Evolutionary conservation across 2,797 vertebrate genomes (phyloP), one percentile per base, ranked within the genome.

Genomic region (Typhlichthys eigenmanni): DNA sequence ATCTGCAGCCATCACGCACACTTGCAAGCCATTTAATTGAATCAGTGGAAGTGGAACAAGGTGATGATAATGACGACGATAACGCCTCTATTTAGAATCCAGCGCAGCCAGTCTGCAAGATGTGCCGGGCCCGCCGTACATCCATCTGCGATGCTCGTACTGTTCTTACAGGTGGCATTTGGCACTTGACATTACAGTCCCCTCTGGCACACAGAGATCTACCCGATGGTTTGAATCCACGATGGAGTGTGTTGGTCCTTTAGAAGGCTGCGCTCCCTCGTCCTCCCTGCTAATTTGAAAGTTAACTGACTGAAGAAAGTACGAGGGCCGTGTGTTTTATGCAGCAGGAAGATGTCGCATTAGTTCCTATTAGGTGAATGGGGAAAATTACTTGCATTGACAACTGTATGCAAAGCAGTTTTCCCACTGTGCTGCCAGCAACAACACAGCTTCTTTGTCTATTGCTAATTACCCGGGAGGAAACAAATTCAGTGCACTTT

Each of bases 101-200:
- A 55, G 56, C 58, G 62, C 63, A n/a, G n/a, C n/a, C n/a, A n/a
- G 66, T 66, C 64, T 65, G 73, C 51, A 72, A n/a, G 64, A 47
- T 46, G 56, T 45, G 50, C 55, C 51, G 13, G 62, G 16, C 55
- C 58, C 58, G 61, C 64, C 66, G 63, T 61, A 66, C 64, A 81
- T 73, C 73, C 74, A 69, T 76, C 75, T 58, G 67, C 50, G 55
- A 65, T 17, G 34, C 66, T 69, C 58, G 0, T 78, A 78, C 75
- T 81, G 78, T 75, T 74, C 58, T 59, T n/a, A 9, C 78, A 58
- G 63, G 74, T 80, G 75, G 79, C 66, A 77, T 89, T 88, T 89
- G 81, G 77, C 74, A 75, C 76, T 89, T 88, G 82, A 86, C 82
- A 83, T 86, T 82, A 79, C 62, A 54, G 74, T 70, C 62, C 75